Conservation (phyloP, 1,140 invertebrate genomes). For the Dufourea novaeangliae region DNA sequence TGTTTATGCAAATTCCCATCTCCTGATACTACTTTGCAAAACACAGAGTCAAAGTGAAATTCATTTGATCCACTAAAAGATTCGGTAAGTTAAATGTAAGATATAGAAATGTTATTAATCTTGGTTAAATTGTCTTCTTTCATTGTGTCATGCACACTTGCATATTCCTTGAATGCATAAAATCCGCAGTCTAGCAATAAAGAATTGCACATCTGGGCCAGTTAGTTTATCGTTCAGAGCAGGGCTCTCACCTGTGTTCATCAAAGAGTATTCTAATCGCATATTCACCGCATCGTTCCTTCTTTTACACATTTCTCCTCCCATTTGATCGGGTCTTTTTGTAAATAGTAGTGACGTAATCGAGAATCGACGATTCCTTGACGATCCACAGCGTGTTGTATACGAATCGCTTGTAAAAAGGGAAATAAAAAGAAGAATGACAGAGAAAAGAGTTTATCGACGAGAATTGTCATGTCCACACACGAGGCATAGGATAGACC, state of each 20-base stretch:
- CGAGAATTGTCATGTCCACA: background rate
- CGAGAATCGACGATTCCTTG: constrained; percentile 24
- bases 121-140: too few relatives aligned
- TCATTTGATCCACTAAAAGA: too few relatives aligned
- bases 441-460: constrained; percentile 1
- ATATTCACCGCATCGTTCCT: constrained; percentile 33
- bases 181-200: too few relatives aligned
- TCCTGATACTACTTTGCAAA: too few relatives aligned
- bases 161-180: too few relatives aligned
- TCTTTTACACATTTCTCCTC: constrained; percentile 10
- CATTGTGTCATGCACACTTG: too few relatives aligned
- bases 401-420: constrained; percentile 53
- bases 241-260: constrained; percentile 33
- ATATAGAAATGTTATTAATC: too few relatives aligned
- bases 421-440: background rate
- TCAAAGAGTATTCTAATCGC: constrained; percentile 39
- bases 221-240: background rate
- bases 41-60: too few relatives aligned
- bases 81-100: too few relatives aligned
- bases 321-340: constrained; percentile 9
- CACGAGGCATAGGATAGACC: background rate
- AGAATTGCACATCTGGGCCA: constrained; percentile 27
- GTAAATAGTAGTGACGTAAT: constrained; percentile 47
- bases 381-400: constrained; percentile 38
- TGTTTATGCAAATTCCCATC: too few relatives aligned